Evolutionary conservation across 2,113 vertebrate genomes (phyloP).

Genomic region (Hippocampus comes): DNA sequence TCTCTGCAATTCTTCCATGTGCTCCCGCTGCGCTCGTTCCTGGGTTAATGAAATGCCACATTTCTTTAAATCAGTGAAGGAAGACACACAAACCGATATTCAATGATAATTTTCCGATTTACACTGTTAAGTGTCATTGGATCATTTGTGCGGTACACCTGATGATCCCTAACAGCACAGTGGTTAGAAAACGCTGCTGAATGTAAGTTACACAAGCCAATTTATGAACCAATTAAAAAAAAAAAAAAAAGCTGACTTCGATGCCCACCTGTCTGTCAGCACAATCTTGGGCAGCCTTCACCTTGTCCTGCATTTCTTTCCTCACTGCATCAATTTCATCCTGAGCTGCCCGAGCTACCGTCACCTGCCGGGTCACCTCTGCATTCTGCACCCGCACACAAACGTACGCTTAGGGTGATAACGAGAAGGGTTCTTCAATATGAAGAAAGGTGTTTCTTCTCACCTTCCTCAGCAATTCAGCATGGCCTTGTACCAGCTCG

Average conservation of each 20-base stretch:
- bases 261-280: conserved; percentile 80
- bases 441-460: background rate
- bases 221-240: background rate
- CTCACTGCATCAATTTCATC: conserved; percentile 85
- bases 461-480: conserved; percentile 93
- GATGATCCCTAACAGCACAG: background rate
- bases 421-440: background rate
- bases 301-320: conserved; percentile 86
- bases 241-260: background rate
- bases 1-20: conserved; percentile 81
- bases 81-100: too few species aligned
- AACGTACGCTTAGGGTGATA: background rate
- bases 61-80: background rate
- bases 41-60: conserved; percentile 35
- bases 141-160: background rate
- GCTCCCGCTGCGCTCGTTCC: conserved; percentile 83
- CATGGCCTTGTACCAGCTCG: conserved; percentile 92
- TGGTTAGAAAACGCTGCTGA: background rate
- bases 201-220: background rate
- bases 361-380: conserved; percentile 93
- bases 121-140: too few species aligned
- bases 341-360: conserved; percentile 80
- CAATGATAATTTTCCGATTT: too few species aligned
- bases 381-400: conserved; percentile 77
- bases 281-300: conserved; percentile 81